These are phyloP conservation scores for Uromys caudimaculatus DNA, from an alignment of 2,797 vertebrate genomes.

Conservation along the genomic window DNA sequence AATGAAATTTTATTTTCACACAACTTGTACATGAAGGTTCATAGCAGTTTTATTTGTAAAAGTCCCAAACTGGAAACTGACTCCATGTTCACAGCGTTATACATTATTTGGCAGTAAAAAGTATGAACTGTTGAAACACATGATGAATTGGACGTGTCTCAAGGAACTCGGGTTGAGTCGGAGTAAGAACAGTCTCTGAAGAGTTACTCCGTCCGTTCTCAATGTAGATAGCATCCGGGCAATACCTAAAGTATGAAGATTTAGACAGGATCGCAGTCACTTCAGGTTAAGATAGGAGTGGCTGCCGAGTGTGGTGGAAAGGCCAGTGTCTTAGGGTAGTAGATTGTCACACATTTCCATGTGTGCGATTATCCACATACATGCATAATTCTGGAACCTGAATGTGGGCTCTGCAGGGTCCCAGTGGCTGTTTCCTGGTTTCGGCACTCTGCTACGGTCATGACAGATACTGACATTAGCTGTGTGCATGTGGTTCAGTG, in stretches of 20 bases:
- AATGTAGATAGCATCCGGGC: background rate
- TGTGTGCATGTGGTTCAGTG: fast-evolving
- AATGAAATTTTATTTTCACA: constrained; percentile 18
- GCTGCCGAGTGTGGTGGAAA: background rate
- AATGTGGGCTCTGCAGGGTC: too few relatives aligned
- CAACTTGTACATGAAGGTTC: background rate
- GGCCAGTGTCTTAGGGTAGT: background rate
- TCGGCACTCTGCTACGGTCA: background rate
- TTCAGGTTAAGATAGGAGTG: background rate
- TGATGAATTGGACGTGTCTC: background rate
- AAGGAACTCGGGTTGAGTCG: background rate
- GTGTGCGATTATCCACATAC: background rate
- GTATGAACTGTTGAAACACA: background rate
- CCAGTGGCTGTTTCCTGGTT: background rate
- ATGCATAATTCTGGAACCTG: background rate
- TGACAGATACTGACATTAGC: background rate
- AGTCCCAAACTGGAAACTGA: background rate
- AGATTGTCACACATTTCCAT: background rate
- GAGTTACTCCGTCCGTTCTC: background rate
- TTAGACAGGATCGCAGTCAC: background rate
- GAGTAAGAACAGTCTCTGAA: background rate
- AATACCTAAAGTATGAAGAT: background rate
- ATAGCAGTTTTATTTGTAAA: constrained; percentile 30
- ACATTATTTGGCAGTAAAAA: constrained; percentile 15
- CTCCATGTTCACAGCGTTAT: background rate